phyloP scores from a whole-genome alignment of 2,113 vertebrate genomes.

The Acrocephalus kingi region DNA sequence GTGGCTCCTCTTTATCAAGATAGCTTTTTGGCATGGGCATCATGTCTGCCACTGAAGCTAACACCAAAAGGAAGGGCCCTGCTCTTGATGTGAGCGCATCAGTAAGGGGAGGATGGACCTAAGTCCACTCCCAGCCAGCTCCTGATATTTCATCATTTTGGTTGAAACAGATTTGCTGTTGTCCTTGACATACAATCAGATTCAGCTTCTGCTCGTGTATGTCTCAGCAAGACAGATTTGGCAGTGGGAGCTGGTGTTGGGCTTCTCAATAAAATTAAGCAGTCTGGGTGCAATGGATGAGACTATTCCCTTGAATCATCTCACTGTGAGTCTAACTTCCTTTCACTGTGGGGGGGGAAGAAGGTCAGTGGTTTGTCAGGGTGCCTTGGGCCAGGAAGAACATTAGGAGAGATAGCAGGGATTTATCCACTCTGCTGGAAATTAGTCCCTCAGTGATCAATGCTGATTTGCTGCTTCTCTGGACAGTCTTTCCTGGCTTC shows the following conservation, averaged over 20 bases:
- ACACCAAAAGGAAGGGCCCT: not conserved
- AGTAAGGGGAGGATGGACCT: not conserved
- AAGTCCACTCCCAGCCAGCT: not conserved
- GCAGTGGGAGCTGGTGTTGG: conserved; percentile 30
- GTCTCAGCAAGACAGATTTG: conserved; percentile 46
- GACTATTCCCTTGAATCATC: conserved; percentile 52
- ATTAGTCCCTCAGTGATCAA: conserved; percentile 55
- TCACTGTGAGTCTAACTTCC: conserved; percentile 37
- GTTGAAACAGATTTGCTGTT: conserved; percentile 3
- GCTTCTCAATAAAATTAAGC: conserved; percentile 57
- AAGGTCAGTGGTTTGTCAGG: conserved; percentile 31
- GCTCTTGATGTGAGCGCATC: not conserved
- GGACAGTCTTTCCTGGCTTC: conserved; percentile 47
- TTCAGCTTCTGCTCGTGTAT: conserved; percentile 24
- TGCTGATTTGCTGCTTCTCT: conserved; percentile 54
- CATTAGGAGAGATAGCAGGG: conserved; percentile 39
- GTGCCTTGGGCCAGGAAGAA: conserved; percentile 56
- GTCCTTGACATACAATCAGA: conserved; percentile 26
- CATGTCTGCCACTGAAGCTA: not conserved
- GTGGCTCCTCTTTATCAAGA: not conserved
- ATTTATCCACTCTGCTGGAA: conserved; percentile 51
- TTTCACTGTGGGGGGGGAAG: not conserved
- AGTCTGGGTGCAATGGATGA: conserved; percentile 55
- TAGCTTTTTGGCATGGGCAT: not conserved
- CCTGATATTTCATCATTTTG: not conserved